phyloP scores from a whole-genome alignment of 2,888 invertebrate genomes.

The Diogma glabrata region DNA sequence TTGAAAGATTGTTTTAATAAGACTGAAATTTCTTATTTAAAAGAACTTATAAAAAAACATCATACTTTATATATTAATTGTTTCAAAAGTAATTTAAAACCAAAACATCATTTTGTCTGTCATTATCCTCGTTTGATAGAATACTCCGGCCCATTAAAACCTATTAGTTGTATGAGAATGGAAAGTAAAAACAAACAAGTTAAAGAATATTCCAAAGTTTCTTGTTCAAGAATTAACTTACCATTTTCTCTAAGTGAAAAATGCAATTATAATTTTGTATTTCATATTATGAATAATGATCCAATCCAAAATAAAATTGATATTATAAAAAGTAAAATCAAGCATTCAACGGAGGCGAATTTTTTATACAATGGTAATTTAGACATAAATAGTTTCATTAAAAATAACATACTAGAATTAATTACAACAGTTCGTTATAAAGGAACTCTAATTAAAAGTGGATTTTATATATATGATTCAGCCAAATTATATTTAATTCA shows the following conservation, averaged over 20 bases:
- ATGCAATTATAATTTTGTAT: neutral
- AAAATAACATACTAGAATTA: too few species aligned
- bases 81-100: neutral
- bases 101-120: neutral
- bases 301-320: too few species aligned
- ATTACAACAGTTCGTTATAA: too few species aligned
- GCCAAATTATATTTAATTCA: neutral
- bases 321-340: too few species aligned
- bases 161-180: neutral
- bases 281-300: too few species aligned
- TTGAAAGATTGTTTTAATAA: neutral
- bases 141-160: neutral
- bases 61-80: neutral
- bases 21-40: neutral
- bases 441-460: too few species aligned
- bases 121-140: neutral
- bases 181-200: neutral
- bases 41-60: neutral
- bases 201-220: neutral
- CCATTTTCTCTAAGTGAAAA: too few species aligned
- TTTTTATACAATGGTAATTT: too few species aligned
- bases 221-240: conserved; percentile 13
- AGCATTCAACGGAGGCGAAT: too few species aligned
- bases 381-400: too few species aligned
- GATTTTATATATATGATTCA: neutral